Percentiles rank a stretch among this genome's conserved stretches.
phyloP scores from a whole-genome alignment of 1,140 invertebrate genomes.

The Aphis craccivora region DNA sequence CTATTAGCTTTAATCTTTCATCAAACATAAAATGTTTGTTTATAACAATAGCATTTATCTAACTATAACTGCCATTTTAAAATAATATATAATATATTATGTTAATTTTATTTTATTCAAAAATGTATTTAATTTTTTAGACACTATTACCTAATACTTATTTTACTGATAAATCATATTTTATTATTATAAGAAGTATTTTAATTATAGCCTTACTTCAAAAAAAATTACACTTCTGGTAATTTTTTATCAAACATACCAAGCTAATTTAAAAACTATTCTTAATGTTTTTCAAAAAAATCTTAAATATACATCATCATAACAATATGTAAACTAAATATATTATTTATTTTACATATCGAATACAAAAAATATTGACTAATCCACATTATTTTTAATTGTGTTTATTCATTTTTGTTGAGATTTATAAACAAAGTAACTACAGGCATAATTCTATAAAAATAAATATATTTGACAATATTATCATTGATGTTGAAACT shows the following conservation, averaged over 20 bases:
- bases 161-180: neutral
- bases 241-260: neutral
- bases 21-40: slow-evolving; percentile 6
- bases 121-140: neutral
- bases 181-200: neutral
- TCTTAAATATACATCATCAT: neutral
- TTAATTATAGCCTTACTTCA: neutral
- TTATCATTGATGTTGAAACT: neutral
- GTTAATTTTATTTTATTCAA: neutral
- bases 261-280: neutral
- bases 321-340: neutral
- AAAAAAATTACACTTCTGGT: neutral
- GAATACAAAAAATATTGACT: neutral
- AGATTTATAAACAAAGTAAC: neutral
- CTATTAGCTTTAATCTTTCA: neutral
- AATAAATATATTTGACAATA: neutral
- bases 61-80: neutral
- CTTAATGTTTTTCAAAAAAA: neutral
- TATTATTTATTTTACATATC: neutral
- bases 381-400: neutral
- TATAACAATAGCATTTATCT: neutral
- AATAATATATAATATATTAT: neutral
- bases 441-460: neutral
- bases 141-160: neutral
- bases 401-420: neutral